phyloP scores from a whole-genome alignment of 2,113 vertebrate genomes.

The Diglossa brunneiventris region DNA sequence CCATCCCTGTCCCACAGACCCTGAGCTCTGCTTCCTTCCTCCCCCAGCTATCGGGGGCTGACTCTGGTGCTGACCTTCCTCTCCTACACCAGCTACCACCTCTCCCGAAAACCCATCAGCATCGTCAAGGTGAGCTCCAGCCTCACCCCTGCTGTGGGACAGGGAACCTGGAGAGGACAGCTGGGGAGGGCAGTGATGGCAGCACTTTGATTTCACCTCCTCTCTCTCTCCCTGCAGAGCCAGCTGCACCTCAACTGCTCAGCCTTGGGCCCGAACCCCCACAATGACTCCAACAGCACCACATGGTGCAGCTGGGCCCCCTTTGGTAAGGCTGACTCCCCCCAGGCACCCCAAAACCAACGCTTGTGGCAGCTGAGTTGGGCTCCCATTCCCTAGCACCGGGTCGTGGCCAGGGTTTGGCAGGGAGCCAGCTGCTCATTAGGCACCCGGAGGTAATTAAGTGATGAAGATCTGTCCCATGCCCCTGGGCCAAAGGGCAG shows the following conservation, averaged over 20 bases:
- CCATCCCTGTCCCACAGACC: not conserved
- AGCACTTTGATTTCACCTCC: not conserved
- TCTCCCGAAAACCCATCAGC: constrained; percentile 96
- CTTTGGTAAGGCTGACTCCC: constrained; percentile 80
- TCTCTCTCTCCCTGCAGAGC: constrained; percentile 73
- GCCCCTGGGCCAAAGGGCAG: not conserved
- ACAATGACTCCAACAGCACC: constrained; percentile 79
- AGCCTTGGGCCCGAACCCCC: constrained; percentile 32
- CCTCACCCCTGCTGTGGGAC: fast-evolving
- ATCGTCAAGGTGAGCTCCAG: constrained; percentile 86
- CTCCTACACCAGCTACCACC: constrained; percentile 91
- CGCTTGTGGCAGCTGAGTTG: fast-evolving
- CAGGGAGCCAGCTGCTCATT: not conserved
- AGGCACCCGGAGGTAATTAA: constrained; percentile 28
- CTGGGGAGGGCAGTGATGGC: too few relatives aligned
- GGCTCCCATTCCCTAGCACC: not conserved
- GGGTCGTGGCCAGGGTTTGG: not conserved
- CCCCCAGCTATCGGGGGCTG: constrained; percentile 84
- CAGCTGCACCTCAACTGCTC: constrained; percentile 94
- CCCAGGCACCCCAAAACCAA: not conserved
- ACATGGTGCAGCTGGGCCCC: constrained; percentile 93
- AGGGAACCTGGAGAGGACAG: not conserved
- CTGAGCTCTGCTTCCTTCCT: not conserved
- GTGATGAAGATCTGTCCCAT: not conserved
- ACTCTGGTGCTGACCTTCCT: constrained; percentile 91